These are phyloP conservation scores for Cerceris ruficornis DNA, from an alignment of 2,888 invertebrate species.

Conservation along the genomic window DNA sequence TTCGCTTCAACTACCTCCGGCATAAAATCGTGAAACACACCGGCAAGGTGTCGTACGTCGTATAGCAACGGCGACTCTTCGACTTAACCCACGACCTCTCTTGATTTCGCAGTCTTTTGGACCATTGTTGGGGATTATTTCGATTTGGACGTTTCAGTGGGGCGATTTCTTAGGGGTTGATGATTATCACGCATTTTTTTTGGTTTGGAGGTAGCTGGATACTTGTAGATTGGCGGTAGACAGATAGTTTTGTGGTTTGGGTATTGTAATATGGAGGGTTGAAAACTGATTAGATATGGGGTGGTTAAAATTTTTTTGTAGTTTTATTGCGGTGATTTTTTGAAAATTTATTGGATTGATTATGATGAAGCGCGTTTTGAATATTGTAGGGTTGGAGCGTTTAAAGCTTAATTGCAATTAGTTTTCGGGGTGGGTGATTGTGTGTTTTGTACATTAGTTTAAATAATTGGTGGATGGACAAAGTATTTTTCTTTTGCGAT, in stretches of 20 bases:
- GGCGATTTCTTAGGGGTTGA: no score
- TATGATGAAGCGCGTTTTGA: no score
- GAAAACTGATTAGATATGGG: no score
- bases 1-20: conserved; percentile 64
- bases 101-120: conserved; percentile 8
- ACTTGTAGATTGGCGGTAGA: no score
- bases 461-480: background rate
- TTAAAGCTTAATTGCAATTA: background rate
- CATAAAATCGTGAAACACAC: conserved; percentile 66
- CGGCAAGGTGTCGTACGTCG: conserved; percentile 58
- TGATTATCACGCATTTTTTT: no score
- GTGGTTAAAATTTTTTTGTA: no score
- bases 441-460: background rate
- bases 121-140: no score
- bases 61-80: conserved; percentile 14
- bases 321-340: background rate
- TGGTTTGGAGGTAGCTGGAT: no score
- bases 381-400: no score
- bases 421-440: background rate
- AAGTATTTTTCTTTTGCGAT: background rate
- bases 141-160: no score
- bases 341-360: background rate
- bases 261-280: background rate
- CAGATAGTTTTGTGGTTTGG: background rate
- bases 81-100: conserved; percentile 40